These are phyloP conservation scores for Campoletis raptor DNA, from an alignment of 2,888 invertebrate species.

Conservation along the genomic window DNA sequence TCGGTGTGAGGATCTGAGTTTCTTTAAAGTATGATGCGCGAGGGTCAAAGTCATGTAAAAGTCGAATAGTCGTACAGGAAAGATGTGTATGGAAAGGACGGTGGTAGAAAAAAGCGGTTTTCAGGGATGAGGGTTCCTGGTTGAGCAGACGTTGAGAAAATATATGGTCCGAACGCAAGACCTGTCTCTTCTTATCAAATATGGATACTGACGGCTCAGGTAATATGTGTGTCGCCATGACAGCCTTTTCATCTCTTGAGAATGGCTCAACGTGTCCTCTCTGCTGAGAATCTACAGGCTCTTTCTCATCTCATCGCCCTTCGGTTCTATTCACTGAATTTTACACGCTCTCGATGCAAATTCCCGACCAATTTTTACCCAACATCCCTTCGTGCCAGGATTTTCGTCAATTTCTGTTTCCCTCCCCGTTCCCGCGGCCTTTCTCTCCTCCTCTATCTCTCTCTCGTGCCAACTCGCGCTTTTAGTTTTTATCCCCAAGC, in stretches of 20 bases:
- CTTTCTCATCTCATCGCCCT: not conserved
- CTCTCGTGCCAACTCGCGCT: not conserved
- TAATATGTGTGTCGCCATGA: slow-evolving; percentile 59
- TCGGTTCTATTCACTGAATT: slow-evolving; percentile 56
- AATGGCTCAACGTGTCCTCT: slow-evolving; percentile 45
- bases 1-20: slow-evolving; percentile 11
- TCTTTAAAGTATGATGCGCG: slow-evolving; percentile 23
- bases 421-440: not conserved
- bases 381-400: slow-evolving; percentile 11
- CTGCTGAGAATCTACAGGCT: slow-evolving; percentile 5
- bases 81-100: slow-evolving; percentile 6
- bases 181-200: slow-evolving; percentile 65
- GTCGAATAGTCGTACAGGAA: slow-evolving; percentile 16
- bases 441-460: not conserved
- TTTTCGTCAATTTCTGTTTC: slow-evolving; percentile 34
- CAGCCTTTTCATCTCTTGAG: slow-evolving; percentile 56
- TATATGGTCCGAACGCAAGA: slow-evolving; percentile 62
- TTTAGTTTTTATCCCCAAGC: not conserved
- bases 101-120: slow-evolving; percentile 25
- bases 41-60: slow-evolving; percentile 26
- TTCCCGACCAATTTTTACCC: slow-evolving; percentile 61
- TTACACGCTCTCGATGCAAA: slow-evolving; percentile 64
- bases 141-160: slow-evolving; percentile 59
- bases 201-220: slow-evolving; percentile 54
- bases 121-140: slow-evolving; percentile 39